Percentiles rank a stretch among this genome's conserved stretches.
Evolutionary conservation across 2,113 vertebrate species (phyloP).

Genomic region (Silurus asotus): DNA sequence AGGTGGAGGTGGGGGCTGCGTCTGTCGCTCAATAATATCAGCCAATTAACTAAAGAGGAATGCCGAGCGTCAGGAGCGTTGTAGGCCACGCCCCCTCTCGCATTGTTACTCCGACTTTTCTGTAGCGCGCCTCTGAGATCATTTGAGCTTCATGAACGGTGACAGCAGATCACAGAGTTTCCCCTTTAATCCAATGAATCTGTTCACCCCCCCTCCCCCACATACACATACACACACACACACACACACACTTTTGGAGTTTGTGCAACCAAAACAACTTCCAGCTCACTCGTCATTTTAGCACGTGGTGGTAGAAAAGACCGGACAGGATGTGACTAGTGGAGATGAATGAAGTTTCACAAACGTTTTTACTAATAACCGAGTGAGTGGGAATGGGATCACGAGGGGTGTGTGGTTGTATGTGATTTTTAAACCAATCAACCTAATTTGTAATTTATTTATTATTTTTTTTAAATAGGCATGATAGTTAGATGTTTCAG

Average conservation of each 20-base stretch:
- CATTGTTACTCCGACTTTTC: conserved; percentile 47
- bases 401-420: not conserved
- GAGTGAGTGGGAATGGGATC: not conserved
- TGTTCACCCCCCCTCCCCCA: not conserved
- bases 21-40: conserved; percentile 54
- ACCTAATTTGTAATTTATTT: not conserved
- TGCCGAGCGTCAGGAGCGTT: conserved; percentile 35
- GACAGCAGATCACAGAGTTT: not conserved
- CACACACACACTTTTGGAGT: not conserved
- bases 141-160: not conserved
- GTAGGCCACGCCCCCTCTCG: conserved; percentile 27
- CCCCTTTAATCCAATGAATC: not conserved
- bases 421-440: too few relatives aligned
- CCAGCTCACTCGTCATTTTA: not conserved
- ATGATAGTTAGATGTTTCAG: not conserved
- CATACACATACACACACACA: too few relatives aligned
- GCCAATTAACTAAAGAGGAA: conserved; percentile 52
- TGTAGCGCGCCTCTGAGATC: conserved; percentile 35
- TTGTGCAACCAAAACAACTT: not conserved
- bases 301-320: not conserved
- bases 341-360: not conserved
- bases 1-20: not conserved
- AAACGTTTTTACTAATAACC: not conserved
- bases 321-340: not conserved
- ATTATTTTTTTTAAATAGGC: too few relatives aligned